Evolutionary conservation across 1,140 invertebrate species (phyloP), one percentile per base, ranked within the genome.

Genomic region (Metaphire vulgaris): DNA sequence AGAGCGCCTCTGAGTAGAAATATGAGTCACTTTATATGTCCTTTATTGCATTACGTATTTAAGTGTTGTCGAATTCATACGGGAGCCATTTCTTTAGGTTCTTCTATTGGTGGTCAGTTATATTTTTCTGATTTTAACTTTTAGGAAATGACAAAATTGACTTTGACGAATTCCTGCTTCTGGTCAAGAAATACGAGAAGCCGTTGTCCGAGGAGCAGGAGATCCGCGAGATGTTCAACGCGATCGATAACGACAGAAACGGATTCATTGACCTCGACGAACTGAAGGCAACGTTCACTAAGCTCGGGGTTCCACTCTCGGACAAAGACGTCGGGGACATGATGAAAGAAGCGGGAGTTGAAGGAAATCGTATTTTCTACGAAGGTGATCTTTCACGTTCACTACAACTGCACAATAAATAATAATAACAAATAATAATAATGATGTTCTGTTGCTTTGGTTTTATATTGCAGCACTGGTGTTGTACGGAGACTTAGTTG

Each of bases 311-410:
- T 41, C 68, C 68, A 28, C 68, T 79, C 32, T 72, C 78, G 2
- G 78, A 79, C 67, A 56, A 69, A 1, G 78, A 80, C 72, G 76
- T 79, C 2, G 72, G 66, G 34, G 76, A 77, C 21, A 80, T 80
- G 79, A 33, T 80, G n/a, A 75, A 75, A 33, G 78, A 79, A 32
- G 79, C 78, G 32, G 76, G 70, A 0, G 65, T 74, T 15, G 65
- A 71, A 66, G 34, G 33, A 72, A 41, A 69, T 30, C 33, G 69
- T 12, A 77, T 77, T 26, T 77, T 74, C 68, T 77, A 74, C 56
- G 76, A 77, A 31, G 76, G 76, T 77, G 26, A 30, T n/a, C n/a
- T n/a, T 65, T 65, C n/a, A n/a, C n/a, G n/a, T n/a, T n/a, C n/a
- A 26, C 0, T 65, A 65, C n/a, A n/a, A n/a, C n/a, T n/a, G n/a